Conservation (phyloP, 2,888 invertebrate genomes). For the Hypena proboscidalis region DNA sequence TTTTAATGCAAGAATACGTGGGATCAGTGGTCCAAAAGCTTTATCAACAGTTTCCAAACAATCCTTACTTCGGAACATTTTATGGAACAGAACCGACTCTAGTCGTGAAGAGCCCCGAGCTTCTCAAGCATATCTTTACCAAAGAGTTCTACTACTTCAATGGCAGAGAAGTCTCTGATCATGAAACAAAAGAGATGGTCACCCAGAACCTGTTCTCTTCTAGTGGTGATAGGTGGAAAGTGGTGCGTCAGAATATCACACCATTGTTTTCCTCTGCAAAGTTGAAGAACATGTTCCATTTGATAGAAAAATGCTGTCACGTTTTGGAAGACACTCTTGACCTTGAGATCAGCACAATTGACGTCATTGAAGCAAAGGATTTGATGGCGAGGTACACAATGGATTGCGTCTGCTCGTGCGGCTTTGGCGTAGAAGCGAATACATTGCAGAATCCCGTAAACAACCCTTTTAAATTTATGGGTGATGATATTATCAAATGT, state of each 20-base stretch:
- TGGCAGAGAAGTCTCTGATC: slow-evolving; percentile 53
- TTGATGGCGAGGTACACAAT: slow-evolving; percentile 54
- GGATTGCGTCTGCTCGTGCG: slow-evolving; percentile 55
- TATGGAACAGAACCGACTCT: slow-evolving; percentile 63
- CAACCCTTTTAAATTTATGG: slow-evolving; percentile 52
- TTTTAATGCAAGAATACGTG: slow-evolving; percentile 45
- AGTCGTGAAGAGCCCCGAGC: slow-evolving; percentile 54
- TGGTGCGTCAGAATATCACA: slow-evolving; percentile 59
- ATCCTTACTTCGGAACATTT: slow-evolving; percentile 60
- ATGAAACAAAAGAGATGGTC: slow-evolving; percentile 46
- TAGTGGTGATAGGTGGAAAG: slow-evolving; percentile 63
- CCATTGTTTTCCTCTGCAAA: slow-evolving; percentile 62
- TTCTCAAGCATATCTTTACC: slow-evolving; percentile 53
- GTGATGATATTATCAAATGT: slow-evolving; percentile 44
- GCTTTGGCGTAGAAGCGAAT: slow-evolving; percentile 42
- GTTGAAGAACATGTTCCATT: slow-evolving; percentile 65
- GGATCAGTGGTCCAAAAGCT: slow-evolving; percentile 44
- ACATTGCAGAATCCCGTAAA: slow-evolving; percentile 19
- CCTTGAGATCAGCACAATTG: slow-evolving; percentile 18
- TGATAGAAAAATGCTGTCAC: slow-evolving; percentile 51
- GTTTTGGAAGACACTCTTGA: slow-evolving; percentile 49
- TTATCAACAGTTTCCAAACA: slow-evolving; percentile 48
- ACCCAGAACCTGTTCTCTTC: slow-evolving; percentile 55
- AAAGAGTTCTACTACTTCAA: slow-evolving; percentile 62
- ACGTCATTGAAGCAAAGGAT: slow-evolving; percentile 39